A percentile compares a stretch with the other conserved stretches of the same genome.
Evolutionary conservation across 1,140 invertebrate species (phyloP).

Genomic region (Pollicipes pollicipes): DNA sequence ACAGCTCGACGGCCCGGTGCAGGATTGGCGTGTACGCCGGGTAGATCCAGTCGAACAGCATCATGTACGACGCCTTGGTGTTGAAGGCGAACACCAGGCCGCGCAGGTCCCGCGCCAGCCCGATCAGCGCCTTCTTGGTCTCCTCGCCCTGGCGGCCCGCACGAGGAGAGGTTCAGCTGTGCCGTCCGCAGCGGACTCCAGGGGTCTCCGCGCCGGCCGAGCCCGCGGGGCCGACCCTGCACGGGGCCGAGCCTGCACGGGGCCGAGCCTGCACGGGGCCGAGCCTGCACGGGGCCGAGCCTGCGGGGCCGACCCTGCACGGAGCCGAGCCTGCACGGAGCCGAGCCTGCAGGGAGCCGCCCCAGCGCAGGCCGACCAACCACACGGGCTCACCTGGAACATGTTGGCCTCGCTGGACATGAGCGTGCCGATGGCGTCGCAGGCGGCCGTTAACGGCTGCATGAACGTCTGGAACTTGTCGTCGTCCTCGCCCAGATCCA

Average conservation of each 20-base stretch:
- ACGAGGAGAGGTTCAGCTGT: slow-evolving; percentile 33
- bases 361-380: too few relatives aligned
- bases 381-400: slow-evolving; percentile 1
- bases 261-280: too few relatives aligned
- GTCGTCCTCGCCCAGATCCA: slow-evolving; percentile 93
- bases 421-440: neutral
- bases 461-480: slow-evolving; percentile 92
- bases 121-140: slow-evolving; percentile 86
- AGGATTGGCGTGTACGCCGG: slow-evolving; percentile 83
- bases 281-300: too few relatives aligned
- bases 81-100: slow-evolving; percentile 91
- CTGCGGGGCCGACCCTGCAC: too few relatives aligned
- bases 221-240: too few relatives aligned
- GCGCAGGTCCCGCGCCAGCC: slow-evolving; percentile 76
- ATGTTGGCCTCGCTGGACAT: slow-evolving; percentile 19
- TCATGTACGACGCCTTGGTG: slow-evolving; percentile 90
- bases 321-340: too few relatives aligned
- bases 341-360: too few relatives aligned
- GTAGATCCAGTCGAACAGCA: slow-evolving; percentile 98
- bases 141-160: slow-evolving; percentile 53
- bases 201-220: too few relatives aligned
- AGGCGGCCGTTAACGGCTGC: slow-evolving; percentile 58
- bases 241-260: too few relatives aligned
- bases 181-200: too few relatives aligned
- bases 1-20: slow-evolving; percentile 77